These are phyloP conservation scores for Catharus ustulatus DNA, from an alignment of 2,797 vertebrate species.

Conservation along the genomic window DNA sequence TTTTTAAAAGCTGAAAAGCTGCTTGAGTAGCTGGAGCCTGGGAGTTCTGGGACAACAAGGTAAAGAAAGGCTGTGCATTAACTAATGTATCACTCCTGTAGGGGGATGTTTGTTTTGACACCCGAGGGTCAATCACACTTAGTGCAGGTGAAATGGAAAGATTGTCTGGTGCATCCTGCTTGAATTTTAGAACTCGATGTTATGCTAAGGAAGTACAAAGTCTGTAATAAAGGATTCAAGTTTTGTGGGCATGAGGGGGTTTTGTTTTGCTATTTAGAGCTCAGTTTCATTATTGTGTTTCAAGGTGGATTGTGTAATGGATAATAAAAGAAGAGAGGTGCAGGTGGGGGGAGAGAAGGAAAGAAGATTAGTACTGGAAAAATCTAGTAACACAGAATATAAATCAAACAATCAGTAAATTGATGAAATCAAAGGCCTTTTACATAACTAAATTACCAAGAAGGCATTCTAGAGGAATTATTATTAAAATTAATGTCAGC, in stretches of 20 bases:
- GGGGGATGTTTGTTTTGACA: not conserved
- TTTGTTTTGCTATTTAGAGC: not conserved
- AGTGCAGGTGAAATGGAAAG: not conserved
- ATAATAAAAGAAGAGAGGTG: not conserved
- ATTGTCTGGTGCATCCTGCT: not conserved
- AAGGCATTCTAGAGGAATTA: not conserved
- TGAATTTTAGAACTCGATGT: not conserved
- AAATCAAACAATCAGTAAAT: not conserved
- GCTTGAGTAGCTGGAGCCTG: not conserved
- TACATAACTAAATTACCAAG: not conserved
- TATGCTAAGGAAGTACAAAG: not conserved
- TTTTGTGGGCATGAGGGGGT: not conserved
- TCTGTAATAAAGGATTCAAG: not conserved
- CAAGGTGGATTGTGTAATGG: not conserved
- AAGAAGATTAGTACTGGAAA: not conserved
- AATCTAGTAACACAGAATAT: not conserved
- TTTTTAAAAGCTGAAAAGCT: not conserved
- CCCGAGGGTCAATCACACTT: not conserved
- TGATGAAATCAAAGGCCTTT: not conserved
- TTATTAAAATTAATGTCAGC: not conserved
- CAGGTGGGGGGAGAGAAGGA: rapidly evolving
- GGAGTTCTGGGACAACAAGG: not conserved
- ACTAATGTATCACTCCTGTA: not conserved
- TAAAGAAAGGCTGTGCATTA: not conserved
- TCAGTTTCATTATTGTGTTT: not conserved